These are phyloP conservation scores for Dendrolimus pini DNA, from an alignment of 2,888 invertebrate species.

Conservation along the genomic window DNA sequence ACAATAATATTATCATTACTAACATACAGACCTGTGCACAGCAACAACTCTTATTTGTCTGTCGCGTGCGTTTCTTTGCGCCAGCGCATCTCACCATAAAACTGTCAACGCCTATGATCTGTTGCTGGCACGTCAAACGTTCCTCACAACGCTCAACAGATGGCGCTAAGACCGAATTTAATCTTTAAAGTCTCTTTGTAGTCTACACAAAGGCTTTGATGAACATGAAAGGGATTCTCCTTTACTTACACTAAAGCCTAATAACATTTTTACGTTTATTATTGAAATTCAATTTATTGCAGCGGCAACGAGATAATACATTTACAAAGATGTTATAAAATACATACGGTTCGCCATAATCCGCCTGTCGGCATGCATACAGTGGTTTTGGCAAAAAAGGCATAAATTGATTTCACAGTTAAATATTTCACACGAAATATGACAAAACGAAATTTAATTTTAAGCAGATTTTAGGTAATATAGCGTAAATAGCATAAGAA, in stretches of 20 bases:
- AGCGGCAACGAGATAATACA: no score
- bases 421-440: no score
- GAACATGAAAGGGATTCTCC: neutral
- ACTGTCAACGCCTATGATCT: constrained; percentile 39
- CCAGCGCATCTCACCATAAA: constrained; percentile 29
- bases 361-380: no score
- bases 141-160: constrained; percentile 23
- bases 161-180: constrained; percentile 21
- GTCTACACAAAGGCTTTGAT: neutral
- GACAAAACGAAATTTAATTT: no score
- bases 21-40: neutral
- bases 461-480: no score
- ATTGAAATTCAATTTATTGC: no score
- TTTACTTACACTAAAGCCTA: neutral
- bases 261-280: no score
- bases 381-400: no score
- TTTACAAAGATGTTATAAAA: no score
- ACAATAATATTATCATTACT: neutral
- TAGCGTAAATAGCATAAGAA: no score
- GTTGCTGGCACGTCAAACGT: constrained; percentile 15
- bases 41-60: constrained; percentile 4
- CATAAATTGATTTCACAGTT: no score
- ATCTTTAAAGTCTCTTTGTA: constrained; percentile 16
- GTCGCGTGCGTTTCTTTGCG: constrained; percentile 19
- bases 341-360: no score